Base-by-base conservation (phyloP, 2,797 vertebrate species). In the Tokudaia tokunoshimensis region DNA sequence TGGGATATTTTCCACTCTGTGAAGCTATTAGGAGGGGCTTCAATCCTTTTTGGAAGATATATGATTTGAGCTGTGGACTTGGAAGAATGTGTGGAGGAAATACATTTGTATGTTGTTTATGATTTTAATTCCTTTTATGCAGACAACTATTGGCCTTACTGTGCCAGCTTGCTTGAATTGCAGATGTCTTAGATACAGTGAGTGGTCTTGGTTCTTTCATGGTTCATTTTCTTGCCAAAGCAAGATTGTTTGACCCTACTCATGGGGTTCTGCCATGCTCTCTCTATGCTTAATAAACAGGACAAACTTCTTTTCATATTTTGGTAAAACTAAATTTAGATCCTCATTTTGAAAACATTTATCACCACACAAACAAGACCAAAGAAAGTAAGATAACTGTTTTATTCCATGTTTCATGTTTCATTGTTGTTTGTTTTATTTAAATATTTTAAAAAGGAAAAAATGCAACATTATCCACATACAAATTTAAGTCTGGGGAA, bases 41-140 rank as follows among this genome's bases (percentile, higher is more conserved):
- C 89, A 75, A 11, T 88, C 94, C 11, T 47, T 94, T 93, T 93
- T 86, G 55, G 85, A 95, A 63, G 24, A 93, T 94, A 82, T 82
- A 96, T 97, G 79, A 10, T 85, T 88, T 89, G 50, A 94, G 65
- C 76, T 37, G 52, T 50, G 86, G 61, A 57, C 91, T 85, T 84
- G 61, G 61, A 91, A 92, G 80, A 95, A 74, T 88, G n/a, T 84
- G 59, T 72, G 13, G 47, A 92, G 50, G 76, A 97, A 86, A 92
- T 91, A 15, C 20, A 80, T 90, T 96, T 92, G 17, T 37, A 67
- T 63, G 90, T 91, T 93, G 84, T 85, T 96, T 76, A 94, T 76
- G 72, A 82, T 93, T 96, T 76, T 93, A 57, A 61, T 94, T 96
- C 47, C 83, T 96, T 41, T 96, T 85, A 90, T 50, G n/a, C 80